Evolutionary conservation across 2,797 vertebrate species (phyloP), one percentile per base, ranked within the genome.

Genomic region (Hydrolagus colliei): DNA sequence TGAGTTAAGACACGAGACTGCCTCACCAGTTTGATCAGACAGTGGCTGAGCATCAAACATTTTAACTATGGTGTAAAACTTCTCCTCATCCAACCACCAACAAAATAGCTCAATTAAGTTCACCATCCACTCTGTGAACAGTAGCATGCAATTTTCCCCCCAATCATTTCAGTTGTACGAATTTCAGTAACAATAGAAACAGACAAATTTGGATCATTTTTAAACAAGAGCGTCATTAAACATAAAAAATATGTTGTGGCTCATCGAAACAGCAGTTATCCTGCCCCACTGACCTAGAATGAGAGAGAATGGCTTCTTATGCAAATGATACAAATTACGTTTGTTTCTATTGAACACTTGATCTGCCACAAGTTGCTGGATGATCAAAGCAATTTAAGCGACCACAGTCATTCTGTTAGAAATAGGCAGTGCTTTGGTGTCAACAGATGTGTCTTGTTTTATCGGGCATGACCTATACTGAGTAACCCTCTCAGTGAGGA

Each of bases 391-490:
- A 52, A 3, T 52, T 52, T 89, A 94, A 88, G 94, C 93, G 89
- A 94, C 94, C 90, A 94, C 75, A 3, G 94, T 94, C 89, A 94
- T 84, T 84, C 79, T 91, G 86, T 93, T 91, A 12, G 93, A 92
- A 85, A 94, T 91, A 0, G 93, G 91, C 85, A 94, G 92, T 78
- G 93, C 93, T 0, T 93, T 85, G 22, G 92, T 87, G 8, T 94
- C 93, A 32, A 92, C 85, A 65, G 94, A 89, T 61, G 91, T 91
- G 85, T 93, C 93, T 88, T 91, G 92, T 85, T 92, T 93, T 0
- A 90, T 87, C 86, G 94, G 94, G 52, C 92, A 92, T 35, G 94
- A 88, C 67, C 91, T 93, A 87, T 91, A 93, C 0, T 92, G 93
- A 0, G 93, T 88, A 1, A 75, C 79, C 12, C 63, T 41, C 22